Evolutionary conservation across 2,888 invertebrate species (phyloP), one percentile per base, ranked within the genome.

Genomic region (Heliconius ethilla): DNA sequence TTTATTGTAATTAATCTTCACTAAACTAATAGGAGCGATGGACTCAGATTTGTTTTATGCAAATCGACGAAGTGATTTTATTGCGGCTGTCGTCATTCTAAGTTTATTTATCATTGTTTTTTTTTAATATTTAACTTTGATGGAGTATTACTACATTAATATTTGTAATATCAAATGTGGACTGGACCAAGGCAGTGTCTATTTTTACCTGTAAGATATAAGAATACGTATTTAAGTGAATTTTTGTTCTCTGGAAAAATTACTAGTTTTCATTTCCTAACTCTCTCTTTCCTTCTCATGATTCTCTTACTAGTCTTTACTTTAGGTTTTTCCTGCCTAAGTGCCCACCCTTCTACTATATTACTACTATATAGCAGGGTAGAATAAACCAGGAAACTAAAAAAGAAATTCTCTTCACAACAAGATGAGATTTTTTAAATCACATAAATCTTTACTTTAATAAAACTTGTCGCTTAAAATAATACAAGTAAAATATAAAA

Each of bases 1-100:
- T 63, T 74, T 74, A 74, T 63, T 74, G 33, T 59, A 72, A 72
- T 72, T 72, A 72, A n/a, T 70, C 33, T 29, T n/a, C 37, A 15
- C 27, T 63, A 63, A 63, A n/a, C 22, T 70, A 70, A 72, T 59
- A 84, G 83, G 18, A 74, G 29, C 74, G 74, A 65, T 65, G 27
- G 22, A 27, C 11, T 74, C 83, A 85, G 87, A 90, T 91, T 90
- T 90, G 91, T 91, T 88, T 87, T 85, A 91, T 91, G 91, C 90
- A 90, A 91, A 92, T 91, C 84, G 83, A 84, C 85, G n/a, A 37
- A 37, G 66, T 82, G 79, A 81, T 82, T 81, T 77, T 83, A 90
- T 92, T 91, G 89, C 88, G 91, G 91, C 91, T 90, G 85, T 82
- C 79, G 82, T 83, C 83, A 80, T 79, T 83, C 78, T 79, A 78